These are phyloP conservation scores for Oncorhynchus mykiss DNA, from an alignment of 2,113 vertebrate species.

Conservation along the genomic window DNA sequence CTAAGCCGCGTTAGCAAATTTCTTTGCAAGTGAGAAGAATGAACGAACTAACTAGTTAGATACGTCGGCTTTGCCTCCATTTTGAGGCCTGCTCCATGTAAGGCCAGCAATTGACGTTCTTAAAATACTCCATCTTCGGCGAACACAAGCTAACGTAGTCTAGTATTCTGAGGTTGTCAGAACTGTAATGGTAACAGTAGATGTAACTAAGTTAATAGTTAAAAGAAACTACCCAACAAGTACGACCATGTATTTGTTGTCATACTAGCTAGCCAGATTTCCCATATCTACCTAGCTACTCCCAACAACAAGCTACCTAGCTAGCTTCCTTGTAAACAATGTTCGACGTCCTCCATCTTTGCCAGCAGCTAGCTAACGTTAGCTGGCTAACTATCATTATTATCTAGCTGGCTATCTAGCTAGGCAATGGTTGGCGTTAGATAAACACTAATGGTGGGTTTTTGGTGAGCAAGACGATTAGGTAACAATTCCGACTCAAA, in stretches of 20 bases:
- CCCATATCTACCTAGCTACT: no score
- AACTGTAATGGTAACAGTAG: no score
- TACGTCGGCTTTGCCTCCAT: not conserved
- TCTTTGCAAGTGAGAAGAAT: not conserved
- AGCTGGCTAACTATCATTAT: no score
- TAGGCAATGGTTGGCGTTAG: no score
- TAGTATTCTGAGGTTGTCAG: not conserved
- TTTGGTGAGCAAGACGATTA: not conserved
- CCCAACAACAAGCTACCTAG: no score
- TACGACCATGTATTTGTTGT: no score
- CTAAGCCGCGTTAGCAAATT: not conserved
- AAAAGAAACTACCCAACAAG: no score
- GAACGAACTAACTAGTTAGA: no score
- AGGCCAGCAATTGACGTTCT: not conserved
- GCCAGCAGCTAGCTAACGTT: not conserved
- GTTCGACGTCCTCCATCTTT: conserved; percentile 4
- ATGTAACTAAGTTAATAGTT: no score
- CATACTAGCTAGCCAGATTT: no score
- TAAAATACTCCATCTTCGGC: not conserved
- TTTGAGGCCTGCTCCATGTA: not conserved
- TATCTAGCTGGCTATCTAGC: no score
- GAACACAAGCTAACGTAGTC: not conserved
- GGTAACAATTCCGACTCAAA: no score
- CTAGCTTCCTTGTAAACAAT: conserved; percentile 6
- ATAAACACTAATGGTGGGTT: not conserved